Conservation (phyloP, 2,113 vertebrate genomes). For the Zosterops japonicus region DNA sequence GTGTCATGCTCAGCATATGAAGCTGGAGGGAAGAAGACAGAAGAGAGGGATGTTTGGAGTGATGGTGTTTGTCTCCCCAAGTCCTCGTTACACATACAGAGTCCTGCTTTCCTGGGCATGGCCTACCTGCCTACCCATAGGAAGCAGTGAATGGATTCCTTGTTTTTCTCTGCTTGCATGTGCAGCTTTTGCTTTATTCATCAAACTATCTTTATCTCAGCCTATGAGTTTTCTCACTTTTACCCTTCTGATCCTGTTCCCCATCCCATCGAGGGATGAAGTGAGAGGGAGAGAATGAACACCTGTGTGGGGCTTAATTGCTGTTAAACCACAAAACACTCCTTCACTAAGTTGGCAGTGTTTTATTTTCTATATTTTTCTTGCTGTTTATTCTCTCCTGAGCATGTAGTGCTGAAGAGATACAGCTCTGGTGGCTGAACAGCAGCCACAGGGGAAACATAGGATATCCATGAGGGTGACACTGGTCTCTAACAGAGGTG, state of each 20-base stretch:
- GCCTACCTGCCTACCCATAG: not conserved
- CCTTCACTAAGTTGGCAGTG: not conserved
- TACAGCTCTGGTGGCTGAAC: not conserved
- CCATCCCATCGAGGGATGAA: not conserved
- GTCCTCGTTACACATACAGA: accelerated
- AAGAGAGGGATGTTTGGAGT: not conserved
- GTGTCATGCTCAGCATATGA: not conserved
- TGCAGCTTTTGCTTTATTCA: not conserved
- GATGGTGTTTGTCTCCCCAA: not conserved
- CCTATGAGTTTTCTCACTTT: not conserved
- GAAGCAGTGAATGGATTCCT: not conserved
- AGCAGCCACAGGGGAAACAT: not conserved
- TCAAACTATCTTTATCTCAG: not conserved
- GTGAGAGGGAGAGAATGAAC: not conserved
- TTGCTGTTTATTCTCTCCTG: not conserved
- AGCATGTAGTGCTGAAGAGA: not conserved
- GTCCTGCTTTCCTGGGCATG: not conserved
- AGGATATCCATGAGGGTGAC: not conserved
- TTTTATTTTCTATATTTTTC: not conserved
- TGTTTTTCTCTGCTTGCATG: not conserved
- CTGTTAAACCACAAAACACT: not conserved
- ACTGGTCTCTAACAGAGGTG: not conserved
- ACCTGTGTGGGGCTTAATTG: not conserved
- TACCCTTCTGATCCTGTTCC: not conserved
- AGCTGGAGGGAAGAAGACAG: not conserved